Conservation (phyloP, 2,797 vertebrate species). For the Galaxias olidus region DNA sequence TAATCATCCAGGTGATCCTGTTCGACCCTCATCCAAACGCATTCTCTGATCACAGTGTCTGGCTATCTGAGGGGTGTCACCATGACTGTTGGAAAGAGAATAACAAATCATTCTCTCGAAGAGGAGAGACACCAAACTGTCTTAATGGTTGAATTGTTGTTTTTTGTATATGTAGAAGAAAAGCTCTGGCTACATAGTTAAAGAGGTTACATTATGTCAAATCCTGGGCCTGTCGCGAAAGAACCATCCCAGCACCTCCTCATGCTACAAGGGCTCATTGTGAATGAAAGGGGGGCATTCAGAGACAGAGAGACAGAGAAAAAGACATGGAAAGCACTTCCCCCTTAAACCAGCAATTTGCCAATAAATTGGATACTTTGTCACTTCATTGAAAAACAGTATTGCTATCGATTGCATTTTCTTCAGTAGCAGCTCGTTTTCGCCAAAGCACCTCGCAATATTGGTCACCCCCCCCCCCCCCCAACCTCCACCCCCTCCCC, state of each 20-base stretch:
- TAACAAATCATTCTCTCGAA: slow-evolving; percentile 80
- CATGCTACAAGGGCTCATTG: no score
- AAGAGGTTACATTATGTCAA: slow-evolving; percentile 69
- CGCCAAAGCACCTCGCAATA: slow-evolving; percentile 17
- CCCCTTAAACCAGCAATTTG: slow-evolving; percentile 30
- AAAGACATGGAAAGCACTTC: slow-evolving; percentile 30
- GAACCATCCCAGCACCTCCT: background rate
- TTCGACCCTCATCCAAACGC: slow-evolving; percentile 76
- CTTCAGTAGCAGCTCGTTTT: slow-evolving; percentile 34
- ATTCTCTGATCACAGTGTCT: slow-evolving; percentile 76
- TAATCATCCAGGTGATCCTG: slow-evolving; percentile 82
- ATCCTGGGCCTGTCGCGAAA: slow-evolving; percentile 60
- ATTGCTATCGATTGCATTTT: slow-evolving; percentile 53
- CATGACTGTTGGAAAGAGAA: slow-evolving; percentile 73
- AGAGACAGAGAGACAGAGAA: background rate
- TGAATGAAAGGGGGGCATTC: no score
- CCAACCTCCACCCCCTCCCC: background rate
- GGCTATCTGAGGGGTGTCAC: slow-evolving; percentile 79
- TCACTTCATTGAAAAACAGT: slow-evolving; percentile 53
- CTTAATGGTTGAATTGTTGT: slow-evolving; percentile 76
- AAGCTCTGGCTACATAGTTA: slow-evolving; percentile 65
- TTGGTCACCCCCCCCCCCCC: background rate
- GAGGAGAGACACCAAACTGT: slow-evolving; percentile 79
- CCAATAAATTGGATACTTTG: slow-evolving; percentile 49
- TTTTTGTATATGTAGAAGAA: slow-evolving; percentile 48